These are phyloP conservation scores for Dasyprocta punctata DNA, from an alignment of 2,113 vertebrate genomes.

Conservation along the genomic window DNA sequence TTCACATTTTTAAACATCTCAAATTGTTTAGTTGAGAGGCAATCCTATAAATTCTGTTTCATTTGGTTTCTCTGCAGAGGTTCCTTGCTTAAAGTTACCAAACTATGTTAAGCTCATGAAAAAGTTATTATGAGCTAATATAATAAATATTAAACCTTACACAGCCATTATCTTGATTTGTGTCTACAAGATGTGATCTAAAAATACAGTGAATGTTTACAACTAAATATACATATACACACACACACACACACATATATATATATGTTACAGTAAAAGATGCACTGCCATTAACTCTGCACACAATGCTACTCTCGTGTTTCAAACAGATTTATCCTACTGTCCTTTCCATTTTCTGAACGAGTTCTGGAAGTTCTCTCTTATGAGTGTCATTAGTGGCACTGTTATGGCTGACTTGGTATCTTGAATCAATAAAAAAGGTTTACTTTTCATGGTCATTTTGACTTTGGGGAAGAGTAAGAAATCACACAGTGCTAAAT, in stretches of 20 bases:
- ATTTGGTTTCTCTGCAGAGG: neutral
- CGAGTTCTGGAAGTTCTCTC: neutral
- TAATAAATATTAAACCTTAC: neutral
- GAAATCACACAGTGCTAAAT: neutral
- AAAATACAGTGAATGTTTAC: neutral
- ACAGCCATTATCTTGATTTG: neutral
- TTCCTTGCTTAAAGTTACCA: neutral
- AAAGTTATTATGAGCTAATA: neutral
- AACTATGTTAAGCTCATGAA: neutral
- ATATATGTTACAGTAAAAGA: neutral
- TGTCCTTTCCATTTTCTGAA: neutral
- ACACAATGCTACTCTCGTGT: neutral
- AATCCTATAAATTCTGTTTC: slow-evolving; percentile 3
- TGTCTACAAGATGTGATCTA: neutral
- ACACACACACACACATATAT: too few species aligned
- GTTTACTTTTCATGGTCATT: neutral
- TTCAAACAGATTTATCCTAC: neutral
- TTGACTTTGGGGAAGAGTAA: neutral
- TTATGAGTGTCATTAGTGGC: neutral
- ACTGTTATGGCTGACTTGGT: neutral
- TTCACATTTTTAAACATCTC: slow-evolving; percentile 8
- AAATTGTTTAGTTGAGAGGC: neutral
- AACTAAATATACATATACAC: too few species aligned
- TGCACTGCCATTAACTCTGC: neutral
- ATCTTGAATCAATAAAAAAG: neutral